A percentile compares a stretch with the other conserved stretches of the same genome.
Evolutionary conservation across 2,113 vertebrate species (phyloP).

Genomic region (Pungitius pungitius): DNA sequence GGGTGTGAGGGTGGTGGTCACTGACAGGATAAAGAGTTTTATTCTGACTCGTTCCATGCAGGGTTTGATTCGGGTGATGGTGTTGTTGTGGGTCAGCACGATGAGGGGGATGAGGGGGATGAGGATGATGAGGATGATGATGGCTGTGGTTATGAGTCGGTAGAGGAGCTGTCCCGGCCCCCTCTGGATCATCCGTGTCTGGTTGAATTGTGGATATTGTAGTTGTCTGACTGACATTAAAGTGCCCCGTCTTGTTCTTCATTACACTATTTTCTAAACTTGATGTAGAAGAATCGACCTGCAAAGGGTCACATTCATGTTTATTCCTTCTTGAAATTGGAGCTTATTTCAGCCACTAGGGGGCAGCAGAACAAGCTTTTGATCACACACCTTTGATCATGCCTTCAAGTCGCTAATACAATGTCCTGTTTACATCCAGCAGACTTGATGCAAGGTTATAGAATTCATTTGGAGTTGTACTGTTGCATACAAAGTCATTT

Average conservation of each 20-base stretch:
- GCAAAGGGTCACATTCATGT: not conserved
- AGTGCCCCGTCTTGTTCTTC: not conserved
- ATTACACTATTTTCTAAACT: not conserved
- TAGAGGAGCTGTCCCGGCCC: not conserved
- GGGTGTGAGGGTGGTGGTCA: not conserved
- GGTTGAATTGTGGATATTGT: not conserved
- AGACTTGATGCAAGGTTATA: not conserved
- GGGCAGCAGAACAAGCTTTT: not conserved
- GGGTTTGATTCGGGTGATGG: conserved; percentile 3
- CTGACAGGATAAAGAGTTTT: not conserved
- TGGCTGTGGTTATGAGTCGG: not conserved
- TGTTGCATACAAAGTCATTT: not conserved
- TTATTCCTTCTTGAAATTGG: not conserved
- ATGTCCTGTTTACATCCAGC: not conserved
- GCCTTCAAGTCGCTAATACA: not conserved
- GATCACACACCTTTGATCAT: not conserved
- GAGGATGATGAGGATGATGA: not conserved
- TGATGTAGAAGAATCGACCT: conserved; percentile 37
- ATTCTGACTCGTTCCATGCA: conserved; percentile 13
- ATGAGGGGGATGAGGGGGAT: not conserved
- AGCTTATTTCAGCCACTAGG: not conserved
- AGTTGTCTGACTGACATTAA: not conserved
- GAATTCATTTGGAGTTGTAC: not conserved
- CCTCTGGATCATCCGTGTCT: not conserved
- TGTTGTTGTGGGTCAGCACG: not conserved